Percentiles rank a stretch among this genome's conserved stretches.
Evolutionary conservation across 2,113 vertebrate species (phyloP).

Genomic region (Oncorhynchus nerka): DNA sequence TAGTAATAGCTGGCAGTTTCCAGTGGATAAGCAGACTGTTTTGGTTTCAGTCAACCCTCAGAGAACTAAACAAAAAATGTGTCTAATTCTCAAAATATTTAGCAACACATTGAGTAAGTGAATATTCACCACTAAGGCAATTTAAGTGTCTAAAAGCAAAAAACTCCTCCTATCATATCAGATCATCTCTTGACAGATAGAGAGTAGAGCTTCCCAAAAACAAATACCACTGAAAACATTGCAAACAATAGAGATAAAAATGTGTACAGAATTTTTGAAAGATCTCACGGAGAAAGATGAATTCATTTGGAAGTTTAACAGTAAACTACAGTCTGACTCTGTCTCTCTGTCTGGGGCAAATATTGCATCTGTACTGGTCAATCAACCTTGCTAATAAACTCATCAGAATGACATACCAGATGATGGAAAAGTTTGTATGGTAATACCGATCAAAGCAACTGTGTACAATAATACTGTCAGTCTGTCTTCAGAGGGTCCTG

Average conservation of each 20-base stretch:
- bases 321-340: background rate
- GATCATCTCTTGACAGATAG: background rate
- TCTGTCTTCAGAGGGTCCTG: constrained; percentile 46
- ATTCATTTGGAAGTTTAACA: constrained; percentile 5
- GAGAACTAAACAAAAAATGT: background rate
- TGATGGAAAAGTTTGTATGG: constrained; percentile 23
- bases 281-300: constrained; percentile 14
- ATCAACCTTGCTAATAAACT: constrained; percentile 16
- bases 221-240: background rate
- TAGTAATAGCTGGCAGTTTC: background rate
- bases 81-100: background rate
- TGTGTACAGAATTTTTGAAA: constrained; percentile 5
- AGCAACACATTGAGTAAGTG: background rate
- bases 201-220: constrained; percentile 26
- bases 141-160: constrained; percentile 29
- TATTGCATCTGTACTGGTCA: constrained; percentile 36
- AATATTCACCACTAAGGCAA: constrained; percentile 1
- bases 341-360: background rate
- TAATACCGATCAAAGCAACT: constrained; percentile 31
- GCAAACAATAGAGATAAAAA: constrained; percentile 25
- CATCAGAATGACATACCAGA: constrained; percentile 23
- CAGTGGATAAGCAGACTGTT: background rate
- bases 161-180: constrained; percentile 9
- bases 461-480: constrained; percentile 51
- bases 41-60: constrained; percentile 1